Evolutionary conservation across 2,113 vertebrate genomes (phyloP), one percentile per base, ranked within the genome.

Genomic region (Seriola dumerili): DNA sequence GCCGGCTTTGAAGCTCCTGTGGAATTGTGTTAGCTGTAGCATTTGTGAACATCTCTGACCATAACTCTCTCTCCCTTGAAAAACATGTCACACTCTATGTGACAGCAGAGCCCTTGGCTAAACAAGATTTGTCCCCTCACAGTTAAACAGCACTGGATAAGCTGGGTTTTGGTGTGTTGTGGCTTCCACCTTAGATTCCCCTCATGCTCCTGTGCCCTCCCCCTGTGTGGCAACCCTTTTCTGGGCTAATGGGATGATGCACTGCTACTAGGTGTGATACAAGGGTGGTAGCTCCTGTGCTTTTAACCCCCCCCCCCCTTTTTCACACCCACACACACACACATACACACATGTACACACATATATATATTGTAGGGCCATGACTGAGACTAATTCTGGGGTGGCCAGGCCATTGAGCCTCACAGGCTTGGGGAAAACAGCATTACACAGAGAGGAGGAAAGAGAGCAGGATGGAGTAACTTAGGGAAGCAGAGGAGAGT

Each of bases 231-330:
- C 50, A 76, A 73, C 67, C 80, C 68, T 81, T 70, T 80, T 86
- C 80, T 63, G 62, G 76, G 79, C 81, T 95, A 95, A 94, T 91
- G 85, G 90, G 90, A 94, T 95, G 92, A 94, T 88, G 86, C 77
- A 84, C 88, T 89, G 84, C 85, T 83, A 86, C 86, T 42, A 74
- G 81, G 83, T 89, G 80, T 81, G 85, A 89, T 81, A 69, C 86
- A 82, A 70, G 55, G 79, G 81, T 81, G 86, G 83, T 78, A 77
- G 63, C 61, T 76, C 80, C 76, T 72, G 50, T 81, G 78, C 91
- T 86, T 86, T 85, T 78, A 54, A 57, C 44, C 40, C 81, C n/a
- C 83, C 66, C 68, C 42, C 80, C n/a, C 83, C 68, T 62, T 29
- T 76, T 67, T 52, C 5, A 4, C 79, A 34, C 80, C 66, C 4